Base-by-base conservation (phyloP, 2,888 invertebrate genomes). In the Salticus scenicus region DNA sequence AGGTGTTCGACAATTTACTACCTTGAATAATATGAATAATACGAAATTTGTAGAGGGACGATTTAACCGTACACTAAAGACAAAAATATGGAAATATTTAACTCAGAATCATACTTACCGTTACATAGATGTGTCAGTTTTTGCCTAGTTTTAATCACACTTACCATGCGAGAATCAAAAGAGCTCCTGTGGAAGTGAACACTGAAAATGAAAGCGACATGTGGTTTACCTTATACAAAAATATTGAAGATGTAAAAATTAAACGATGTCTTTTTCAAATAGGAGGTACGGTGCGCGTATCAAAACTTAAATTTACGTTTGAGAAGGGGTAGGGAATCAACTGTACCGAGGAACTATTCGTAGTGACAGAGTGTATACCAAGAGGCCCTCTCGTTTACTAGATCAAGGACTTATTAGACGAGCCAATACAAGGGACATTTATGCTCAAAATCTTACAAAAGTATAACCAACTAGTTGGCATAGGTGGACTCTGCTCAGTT, bases 1-100 rank as follows among this genome's bases (percentile, higher is more conserved):
- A 24, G 83, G 88, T 4, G 70, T 88, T 5, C 30, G 87, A 33
- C 89, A 88, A 86, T 89, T 89, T 42, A 88, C 88, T 2, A 89
- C 89, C 0, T 81, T 88, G 14, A 89, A 89, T 82, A 88, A 89
- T 51, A 88, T 89, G 7, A 90, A 91, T n/a, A n/a, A n/a, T n/a
- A n/a, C n/a, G 85, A 89, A 89, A 0, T 86, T 88, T 0, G 84
- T 90, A 7, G 89, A 89, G 0, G n/a, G n/a, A n/a, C n/a, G n/a
- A n/a, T n/a, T n/a, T n/a, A n/a, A n/a, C n/a, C n/a, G n/a, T n/a
- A n/a, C n/a, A n/a, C n/a, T n/a, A n/a, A n/a, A n/a, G n/a, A n/a
- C n/a, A n/a, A n/a, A n/a, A n/a, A n/a, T n/a, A n/a, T n/a, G n/a
- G n/a, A n/a, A n/a, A n/a, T n/a, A n/a, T n/a, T n/a, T n/a, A n/a